Evolutionary conservation across 1,140 invertebrate species (phyloP), one percentile per base, ranked within the genome.

Genomic region (Nasonia longicornis): DNA sequence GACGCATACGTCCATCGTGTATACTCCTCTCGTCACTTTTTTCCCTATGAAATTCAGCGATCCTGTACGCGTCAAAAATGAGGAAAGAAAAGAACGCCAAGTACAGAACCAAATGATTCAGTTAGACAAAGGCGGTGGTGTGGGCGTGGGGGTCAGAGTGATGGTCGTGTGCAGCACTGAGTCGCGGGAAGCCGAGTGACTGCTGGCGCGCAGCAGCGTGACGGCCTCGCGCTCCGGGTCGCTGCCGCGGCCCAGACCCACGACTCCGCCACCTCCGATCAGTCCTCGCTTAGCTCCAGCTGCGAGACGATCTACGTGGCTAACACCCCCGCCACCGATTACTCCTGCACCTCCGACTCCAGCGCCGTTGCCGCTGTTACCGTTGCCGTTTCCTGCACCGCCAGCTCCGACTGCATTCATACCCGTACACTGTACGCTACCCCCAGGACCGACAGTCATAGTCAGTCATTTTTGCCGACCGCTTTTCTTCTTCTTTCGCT

Each of bases 401-500:
- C 52, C 83, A 72, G 84, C 85, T 63, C 82, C 85, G 64, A 84
- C 86, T 75, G 87, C 87, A 87, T 87, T 90, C 79, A 87, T 88
- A 86, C 84, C 87, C 84, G 86, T 86, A 85, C 89, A 90, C 87
- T 90, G 86, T 87, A 90, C 87, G 88, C 86, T 83, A 88, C 86
- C 89, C 83, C 89, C 87, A 73, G 88, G 88, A 75, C 86, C 88
- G 83, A 89, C 86, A 81, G 87, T 86, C 85, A 89, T 86, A 78
- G 89, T 90, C 89, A 94, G 95, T 95, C 95, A 96, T 94, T 96
- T 96, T 89, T 94, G 93, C 86, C 95, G 93, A 79, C 93, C 93
- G 87, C 94, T 94, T 89, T 98, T 98, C 94, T 98, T 98, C 96
- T 97, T 98, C 95, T 97, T 97, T 90, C 96, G 94, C 91, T 97